Conservation (phyloP, 2,113 vertebrate species). For the Ramphastos sulfuratus region DNA sequence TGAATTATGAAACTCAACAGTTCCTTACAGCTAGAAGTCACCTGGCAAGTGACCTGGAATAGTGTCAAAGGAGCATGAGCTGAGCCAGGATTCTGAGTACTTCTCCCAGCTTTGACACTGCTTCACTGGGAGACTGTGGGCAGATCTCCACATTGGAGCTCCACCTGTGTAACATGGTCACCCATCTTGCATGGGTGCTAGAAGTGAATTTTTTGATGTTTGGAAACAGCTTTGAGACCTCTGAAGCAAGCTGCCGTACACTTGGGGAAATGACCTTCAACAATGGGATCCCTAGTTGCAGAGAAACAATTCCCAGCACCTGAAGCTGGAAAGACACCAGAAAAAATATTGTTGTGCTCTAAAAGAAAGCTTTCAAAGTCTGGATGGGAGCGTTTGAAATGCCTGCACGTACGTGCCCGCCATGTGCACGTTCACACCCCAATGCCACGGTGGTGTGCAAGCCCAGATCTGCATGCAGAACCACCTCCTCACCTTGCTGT, state of each 20-base stretch:
- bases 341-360: neutral
- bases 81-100: neutral
- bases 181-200: neutral
- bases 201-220: neutral
- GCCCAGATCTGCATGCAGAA: neutral
- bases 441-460: accelerated
- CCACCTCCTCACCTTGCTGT: neutral
- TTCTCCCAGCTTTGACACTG: neutral
- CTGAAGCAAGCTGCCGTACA: neutral
- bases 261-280: neutral
- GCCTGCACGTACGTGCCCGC: neutral
- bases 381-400: neutral
- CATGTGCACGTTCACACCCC: accelerated
- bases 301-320: neutral
- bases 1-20: neutral
- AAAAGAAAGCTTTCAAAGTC: neutral
- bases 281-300: neutral
- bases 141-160: neutral
- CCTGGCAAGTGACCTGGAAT: neutral
- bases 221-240: neutral
- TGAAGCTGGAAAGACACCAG: neutral
- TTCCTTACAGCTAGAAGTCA: neutral
- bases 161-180: accelerated
- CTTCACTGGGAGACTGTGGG: neutral
- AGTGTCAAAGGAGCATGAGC: neutral